Percentiles rank a stretch among this genome's conserved stretches.
phyloP scores from a whole-genome alignment of 2,113 vertebrate species.

The Mesembrinibis cayennensis region DNA sequence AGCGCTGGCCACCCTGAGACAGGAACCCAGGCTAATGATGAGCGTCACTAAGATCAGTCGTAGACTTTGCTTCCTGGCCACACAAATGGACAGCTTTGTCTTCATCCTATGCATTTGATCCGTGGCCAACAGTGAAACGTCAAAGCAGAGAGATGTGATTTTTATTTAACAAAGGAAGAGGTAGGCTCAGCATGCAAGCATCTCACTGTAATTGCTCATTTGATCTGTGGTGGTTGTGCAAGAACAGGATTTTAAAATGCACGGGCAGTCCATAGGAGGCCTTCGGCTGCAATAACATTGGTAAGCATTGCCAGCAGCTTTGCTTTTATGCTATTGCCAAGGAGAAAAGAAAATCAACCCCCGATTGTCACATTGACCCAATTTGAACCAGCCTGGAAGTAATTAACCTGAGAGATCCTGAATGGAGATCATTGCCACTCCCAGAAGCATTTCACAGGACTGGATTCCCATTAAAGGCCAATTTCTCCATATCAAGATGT shows the following conservation, averaged over 20 bases:
- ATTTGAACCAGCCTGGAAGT: not conserved
- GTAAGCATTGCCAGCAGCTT: not conserved
- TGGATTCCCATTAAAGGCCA: not conserved
- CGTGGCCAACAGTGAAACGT: not conserved
- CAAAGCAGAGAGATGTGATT: not conserved
- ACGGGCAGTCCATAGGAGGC: not conserved
- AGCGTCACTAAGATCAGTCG: not conserved
- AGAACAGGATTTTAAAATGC: not conserved
- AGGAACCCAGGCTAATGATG: not conserved
- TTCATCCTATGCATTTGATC: not conserved
- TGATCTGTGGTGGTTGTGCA: not conserved
- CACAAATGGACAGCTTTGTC: not conserved
- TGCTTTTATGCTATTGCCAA: not conserved
- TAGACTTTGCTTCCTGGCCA: not conserved
- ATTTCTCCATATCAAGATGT: not conserved
- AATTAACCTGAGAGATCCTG: not conserved
- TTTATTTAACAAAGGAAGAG: not conserved
- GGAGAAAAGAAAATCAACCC: not conserved
- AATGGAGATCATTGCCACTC: not conserved
- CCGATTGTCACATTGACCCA: not conserved
- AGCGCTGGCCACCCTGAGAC: fast-evolving
- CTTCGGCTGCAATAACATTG: not conserved
- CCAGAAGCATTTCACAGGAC: not conserved
- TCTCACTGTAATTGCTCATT: not conserved
- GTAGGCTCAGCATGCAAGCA: not conserved